These are phyloP conservation scores for Melitaea athalia DNA, from an alignment of 2,888 invertebrate genomes.

Conservation along the genomic window DNA sequence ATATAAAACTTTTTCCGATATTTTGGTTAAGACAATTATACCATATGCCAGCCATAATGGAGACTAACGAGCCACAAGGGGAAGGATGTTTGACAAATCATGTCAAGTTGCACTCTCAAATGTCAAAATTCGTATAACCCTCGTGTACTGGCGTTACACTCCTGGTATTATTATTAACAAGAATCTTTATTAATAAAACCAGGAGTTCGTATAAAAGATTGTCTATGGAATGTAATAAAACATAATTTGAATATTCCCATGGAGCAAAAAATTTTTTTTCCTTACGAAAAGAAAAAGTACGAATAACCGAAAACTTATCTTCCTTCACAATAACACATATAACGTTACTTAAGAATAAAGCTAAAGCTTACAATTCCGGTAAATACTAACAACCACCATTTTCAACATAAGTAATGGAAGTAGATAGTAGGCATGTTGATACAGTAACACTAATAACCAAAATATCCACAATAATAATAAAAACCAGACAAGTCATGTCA, in stretches of 20 bases:
- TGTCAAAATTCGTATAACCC: constrained; percentile 36
- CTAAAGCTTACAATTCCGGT: too few relatives aligned
- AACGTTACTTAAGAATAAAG: too few relatives aligned
- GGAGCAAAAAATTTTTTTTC: too few relatives aligned
- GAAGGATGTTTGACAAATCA: constrained; percentile 44
- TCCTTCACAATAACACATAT: too few relatives aligned
- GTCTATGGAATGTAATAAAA: neutral
- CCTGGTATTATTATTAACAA: constrained; percentile 22
- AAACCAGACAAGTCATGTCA: neutral
- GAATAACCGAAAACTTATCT: too few relatives aligned
- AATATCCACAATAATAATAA: neutral
- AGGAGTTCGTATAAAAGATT: too few relatives aligned
- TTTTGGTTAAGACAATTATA: constrained; percentile 54
- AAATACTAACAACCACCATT: too few relatives aligned
- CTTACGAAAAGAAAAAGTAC: too few relatives aligned
- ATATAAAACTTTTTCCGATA: constrained; percentile 10
- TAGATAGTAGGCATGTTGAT: too few relatives aligned
- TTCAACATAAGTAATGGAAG: too few relatives aligned
- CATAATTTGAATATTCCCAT: too few relatives aligned
- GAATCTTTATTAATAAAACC: neutral
- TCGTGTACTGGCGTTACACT: constrained; percentile 21
- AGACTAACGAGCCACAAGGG: constrained; percentile 36
- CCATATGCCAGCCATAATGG: constrained; percentile 54
- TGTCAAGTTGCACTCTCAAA: constrained; percentile 44
- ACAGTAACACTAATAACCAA: too few relatives aligned